Conservation (phyloP, 2,113 vertebrate genomes). For the Cyanoramphus novaezelandiae region DNA sequence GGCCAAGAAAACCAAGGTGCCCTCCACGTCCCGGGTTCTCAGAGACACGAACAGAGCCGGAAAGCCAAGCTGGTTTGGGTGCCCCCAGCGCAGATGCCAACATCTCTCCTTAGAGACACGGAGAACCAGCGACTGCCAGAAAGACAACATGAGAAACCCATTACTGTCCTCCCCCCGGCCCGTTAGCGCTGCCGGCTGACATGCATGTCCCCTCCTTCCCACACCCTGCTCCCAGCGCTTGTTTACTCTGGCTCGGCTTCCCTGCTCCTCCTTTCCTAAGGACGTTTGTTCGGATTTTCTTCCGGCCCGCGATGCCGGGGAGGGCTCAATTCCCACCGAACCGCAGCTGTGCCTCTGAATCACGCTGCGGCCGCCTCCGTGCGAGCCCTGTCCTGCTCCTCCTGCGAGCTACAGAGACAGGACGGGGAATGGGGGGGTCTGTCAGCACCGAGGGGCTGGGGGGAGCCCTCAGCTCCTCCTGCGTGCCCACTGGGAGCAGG, state of each 20-base stretch:
- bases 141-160: not conserved
- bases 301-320: conserved; percentile 53
- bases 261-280: conserved; percentile 51
- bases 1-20: not conserved
- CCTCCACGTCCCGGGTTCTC: not conserved
- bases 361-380: not conserved
- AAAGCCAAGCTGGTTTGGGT: not conserved
- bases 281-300: conserved; percentile 49
- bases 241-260: conserved; percentile 58
- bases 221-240: conserved; percentile 14
- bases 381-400: not conserved
- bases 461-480: not conserved
- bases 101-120: not conserved
- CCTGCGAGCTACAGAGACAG: not conserved
- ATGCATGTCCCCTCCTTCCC: not conserved
- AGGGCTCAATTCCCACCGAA: conserved; percentile 58
- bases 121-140: not conserved
- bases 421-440: not conserved
- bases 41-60: not conserved
- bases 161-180: not conserved
- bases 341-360: conserved; percentile 59
- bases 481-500: accelerated
- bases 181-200: not conserved
- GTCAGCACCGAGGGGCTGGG: not conserved
- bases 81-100: not conserved